These are phyloP conservation scores for roundworm (Caenorhabditis elegans) DNA, from an alignment of 1,140 invertebrate genomes.

Conservation along the genomic window DNA sequence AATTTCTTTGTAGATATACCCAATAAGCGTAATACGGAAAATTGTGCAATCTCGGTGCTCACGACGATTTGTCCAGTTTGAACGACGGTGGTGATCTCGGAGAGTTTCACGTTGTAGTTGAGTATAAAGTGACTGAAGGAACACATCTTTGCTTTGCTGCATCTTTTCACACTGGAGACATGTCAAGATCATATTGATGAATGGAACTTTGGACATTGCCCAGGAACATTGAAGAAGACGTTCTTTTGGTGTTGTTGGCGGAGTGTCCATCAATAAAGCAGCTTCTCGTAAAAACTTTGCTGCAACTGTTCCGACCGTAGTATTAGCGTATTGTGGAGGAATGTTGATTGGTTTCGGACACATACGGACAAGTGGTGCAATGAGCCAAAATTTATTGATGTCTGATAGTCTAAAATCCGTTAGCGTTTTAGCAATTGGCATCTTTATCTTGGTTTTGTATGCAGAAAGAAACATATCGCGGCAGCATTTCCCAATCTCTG, in stretches of 20 bases:
- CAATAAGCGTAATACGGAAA: background rate
- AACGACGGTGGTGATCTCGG: background rate
- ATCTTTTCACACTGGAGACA: background rate
- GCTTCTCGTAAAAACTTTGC: background rate
- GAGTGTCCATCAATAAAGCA: background rate
- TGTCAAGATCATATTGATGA: background rate
- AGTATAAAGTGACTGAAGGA: background rate
- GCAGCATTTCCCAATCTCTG: conserved; percentile 39
- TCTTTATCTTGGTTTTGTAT: background rate
- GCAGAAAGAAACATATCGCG: background rate
- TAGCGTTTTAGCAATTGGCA: background rate
- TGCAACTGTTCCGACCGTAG: background rate
- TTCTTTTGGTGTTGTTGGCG: background rate
- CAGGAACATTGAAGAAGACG: background rate
- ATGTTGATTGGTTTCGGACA: conserved; percentile 33
- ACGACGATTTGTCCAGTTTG: background rate
- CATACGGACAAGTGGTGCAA: conserved; percentile 23
- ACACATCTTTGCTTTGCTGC: background rate
- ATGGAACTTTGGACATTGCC: background rate
- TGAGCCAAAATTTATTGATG: conserved; percentile 34
- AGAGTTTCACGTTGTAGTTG: background rate
- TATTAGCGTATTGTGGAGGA: background rate
- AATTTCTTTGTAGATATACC: conserved; percentile 12
- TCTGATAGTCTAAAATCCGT: conserved; percentile 9
- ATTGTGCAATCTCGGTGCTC: conserved; percentile 7